phyloP scores from a whole-genome alignment of 1,140 invertebrate species.

The Helicorthomorpha holstii region DNA sequence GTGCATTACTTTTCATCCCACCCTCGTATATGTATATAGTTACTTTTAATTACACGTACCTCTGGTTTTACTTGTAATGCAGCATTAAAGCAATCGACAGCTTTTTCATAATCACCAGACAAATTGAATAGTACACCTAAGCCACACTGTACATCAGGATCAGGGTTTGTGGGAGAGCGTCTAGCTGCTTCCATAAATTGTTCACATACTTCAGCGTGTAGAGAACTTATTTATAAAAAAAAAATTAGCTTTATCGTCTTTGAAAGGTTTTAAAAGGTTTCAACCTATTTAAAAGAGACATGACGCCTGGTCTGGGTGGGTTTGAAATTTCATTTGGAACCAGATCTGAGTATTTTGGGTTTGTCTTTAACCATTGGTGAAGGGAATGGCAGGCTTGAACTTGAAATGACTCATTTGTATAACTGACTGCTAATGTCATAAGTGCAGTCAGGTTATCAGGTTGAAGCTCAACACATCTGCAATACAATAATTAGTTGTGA shows the following conservation, averaged over 20 bases:
- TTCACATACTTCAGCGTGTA: constrained; percentile 52
- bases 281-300: constrained; percentile 4
- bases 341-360: constrained; percentile 65
- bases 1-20: too few relatives aligned
- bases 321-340: constrained; percentile 16
- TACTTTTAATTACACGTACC: constrained; percentile 27
- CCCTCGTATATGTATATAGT: neutral
- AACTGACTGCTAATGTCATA: constrained; percentile 80
- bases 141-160: constrained; percentile 89
- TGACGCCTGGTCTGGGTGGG: neutral
- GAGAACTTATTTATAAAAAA: too few relatives aligned
- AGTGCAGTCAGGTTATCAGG: constrained; percentile 64
- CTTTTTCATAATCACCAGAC: constrained; percentile 84
- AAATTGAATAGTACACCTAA: constrained; percentile 91
- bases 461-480: constrained; percentile 52
- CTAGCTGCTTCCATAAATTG: constrained; percentile 73
- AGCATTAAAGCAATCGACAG: constrained; percentile 84
- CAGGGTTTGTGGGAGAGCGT: constrained; percentile 52
- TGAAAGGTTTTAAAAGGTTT: too few relatives aligned
- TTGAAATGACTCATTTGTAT: constrained; percentile 71
- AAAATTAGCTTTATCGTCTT: too few relatives aligned
- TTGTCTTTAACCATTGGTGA: constrained; percentile 60
- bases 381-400: constrained; percentile 33
- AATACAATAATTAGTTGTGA: neutral
- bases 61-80: constrained; percentile 66